Conservation (phyloP, 37 sponge, comb jelly and placozoan species). For the Chondrosia reniformis region DNA sequence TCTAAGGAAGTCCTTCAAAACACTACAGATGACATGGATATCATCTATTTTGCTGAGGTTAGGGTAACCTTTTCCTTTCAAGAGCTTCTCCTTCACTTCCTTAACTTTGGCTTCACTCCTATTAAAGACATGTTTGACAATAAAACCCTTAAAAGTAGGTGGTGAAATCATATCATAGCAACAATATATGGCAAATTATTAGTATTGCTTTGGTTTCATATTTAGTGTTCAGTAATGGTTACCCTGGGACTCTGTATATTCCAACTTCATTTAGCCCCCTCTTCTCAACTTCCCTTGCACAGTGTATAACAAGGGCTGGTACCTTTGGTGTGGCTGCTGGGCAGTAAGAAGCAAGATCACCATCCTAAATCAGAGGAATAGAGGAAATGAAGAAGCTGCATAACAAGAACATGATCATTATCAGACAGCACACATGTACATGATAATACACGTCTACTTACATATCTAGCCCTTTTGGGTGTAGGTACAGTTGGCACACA, state of each 20-base stretch:
- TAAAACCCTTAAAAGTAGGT: no score
- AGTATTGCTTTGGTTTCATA: background rate
- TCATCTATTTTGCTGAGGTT: conserved; percentile 71
- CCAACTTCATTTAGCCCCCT: conserved; percentile 83
- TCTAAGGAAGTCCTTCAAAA: conserved; percentile 81
- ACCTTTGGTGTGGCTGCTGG: conserved; percentile 77
- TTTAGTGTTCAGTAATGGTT: conserved; percentile 5
- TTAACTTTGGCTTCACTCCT: conserved; percentile 66
- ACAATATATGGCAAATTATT: background rate
- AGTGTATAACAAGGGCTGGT: conserved; percentile 80
- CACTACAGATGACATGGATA: conserved; percentile 86
- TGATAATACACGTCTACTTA: background rate
- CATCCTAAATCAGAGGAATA: conserved; percentile 50
- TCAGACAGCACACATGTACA: background rate
- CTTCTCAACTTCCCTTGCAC: conserved; percentile 82
- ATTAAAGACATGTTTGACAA: background rate
- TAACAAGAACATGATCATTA: background rate
- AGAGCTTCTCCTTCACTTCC: conserved; percentile 83
- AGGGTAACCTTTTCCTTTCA: conserved; percentile 64
- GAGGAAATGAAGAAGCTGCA: background rate
- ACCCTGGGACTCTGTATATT: conserved; percentile 88
- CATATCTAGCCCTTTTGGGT: conserved; percentile 49
- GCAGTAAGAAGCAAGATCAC: conserved; percentile 69
- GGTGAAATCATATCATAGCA: background rate
- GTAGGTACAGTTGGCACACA: conserved; percentile 85